Percentiles rank a stretch among this genome's conserved stretches.
Conservation (phyloP, 2,113 vertebrate genomes). For the Camelus bactrianus region DNA sequence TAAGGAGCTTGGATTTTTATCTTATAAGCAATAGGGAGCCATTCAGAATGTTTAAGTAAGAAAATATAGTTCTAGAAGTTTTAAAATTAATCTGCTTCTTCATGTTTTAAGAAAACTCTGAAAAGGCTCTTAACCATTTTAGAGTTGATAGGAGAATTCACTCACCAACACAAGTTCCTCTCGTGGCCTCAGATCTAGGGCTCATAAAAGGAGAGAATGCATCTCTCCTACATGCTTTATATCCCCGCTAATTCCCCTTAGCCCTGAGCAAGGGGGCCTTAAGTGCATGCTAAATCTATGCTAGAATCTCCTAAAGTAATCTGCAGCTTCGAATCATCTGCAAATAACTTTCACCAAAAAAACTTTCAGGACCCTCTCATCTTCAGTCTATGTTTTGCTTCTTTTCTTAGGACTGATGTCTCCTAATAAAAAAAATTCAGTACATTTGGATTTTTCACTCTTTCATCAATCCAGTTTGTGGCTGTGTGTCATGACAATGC, state of each 20-base stretch:
- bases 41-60: conserved; percentile 25
- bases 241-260: not conserved
- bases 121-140: conserved; percentile 40
- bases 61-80: conserved; percentile 31
- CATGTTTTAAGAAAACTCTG: conserved; percentile 13
- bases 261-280: conserved; percentile 7
- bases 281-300: conserved; percentile 55
- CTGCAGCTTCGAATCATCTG: not conserved
- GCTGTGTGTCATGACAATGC: not conserved
- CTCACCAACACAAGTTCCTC: conserved; percentile 24
- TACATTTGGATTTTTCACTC: not conserved
- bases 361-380: not conserved
- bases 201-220: conserved; percentile 49
- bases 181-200: conserved; percentile 15
- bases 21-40: not conserved
- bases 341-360: conserved; percentile 36
- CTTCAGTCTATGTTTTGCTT: not conserved
- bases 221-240: conserved; percentile 13
- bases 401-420: not conserved
- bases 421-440: not conserved
- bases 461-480: not conserved
- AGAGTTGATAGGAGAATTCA: conserved; percentile 50
- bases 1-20: conserved; percentile 29
- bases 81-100: conserved; percentile 51
- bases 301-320: conserved; percentile 59